Conservation (phyloP, 64 coral and sea anemone genomes). For the Astreopora myriophthalma region DNA sequence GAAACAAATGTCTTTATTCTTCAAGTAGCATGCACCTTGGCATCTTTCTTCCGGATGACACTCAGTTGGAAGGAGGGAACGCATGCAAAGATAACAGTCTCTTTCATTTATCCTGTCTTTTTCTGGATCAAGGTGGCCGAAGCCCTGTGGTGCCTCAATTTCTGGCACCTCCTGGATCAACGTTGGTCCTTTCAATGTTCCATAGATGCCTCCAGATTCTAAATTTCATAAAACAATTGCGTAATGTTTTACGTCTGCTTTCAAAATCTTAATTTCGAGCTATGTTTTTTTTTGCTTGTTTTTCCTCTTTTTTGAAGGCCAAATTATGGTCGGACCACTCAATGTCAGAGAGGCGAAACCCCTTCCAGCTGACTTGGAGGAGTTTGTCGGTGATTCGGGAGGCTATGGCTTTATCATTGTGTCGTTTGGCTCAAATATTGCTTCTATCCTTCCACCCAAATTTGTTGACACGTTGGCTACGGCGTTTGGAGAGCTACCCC, state of each 20-base stretch:
- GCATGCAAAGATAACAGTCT: too few relatives aligned
- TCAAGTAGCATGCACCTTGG: too few relatives aligned
- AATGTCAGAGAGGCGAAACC: constrained; percentile 51
- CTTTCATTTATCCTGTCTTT: too few relatives aligned
- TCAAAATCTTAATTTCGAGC: not conserved
- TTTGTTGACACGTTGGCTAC: constrained; percentile 52
- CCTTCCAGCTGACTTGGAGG: constrained; percentile 62
- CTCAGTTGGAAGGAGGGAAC: too few relatives aligned
- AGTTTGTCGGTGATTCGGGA: constrained; percentile 63
- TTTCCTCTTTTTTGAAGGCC: not conserved
- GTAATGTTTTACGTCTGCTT: not conserved
- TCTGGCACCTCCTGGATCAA: too few relatives aligned
- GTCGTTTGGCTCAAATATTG: constrained; percentile 72
- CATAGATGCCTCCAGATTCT: too few relatives aligned
- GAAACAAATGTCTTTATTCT: too few relatives aligned
- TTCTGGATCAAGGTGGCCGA: too few relatives aligned
- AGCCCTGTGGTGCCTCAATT: too few relatives aligned
- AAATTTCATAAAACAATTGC: not conserved
- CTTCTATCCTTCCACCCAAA: not conserved
- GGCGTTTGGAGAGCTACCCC: constrained; percentile 61
- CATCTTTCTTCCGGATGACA: too few relatives aligned
- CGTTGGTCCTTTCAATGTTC: too few relatives aligned
- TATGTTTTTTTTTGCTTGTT: not conserved
- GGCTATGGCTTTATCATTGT: constrained; percentile 67
- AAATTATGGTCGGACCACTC: constrained; percentile 55